A percentile compares a stretch with the other conserved stretches of the same genome.
Conservation (phyloP, 2,113 vertebrate species). For the Pogona vitticeps region DNA sequence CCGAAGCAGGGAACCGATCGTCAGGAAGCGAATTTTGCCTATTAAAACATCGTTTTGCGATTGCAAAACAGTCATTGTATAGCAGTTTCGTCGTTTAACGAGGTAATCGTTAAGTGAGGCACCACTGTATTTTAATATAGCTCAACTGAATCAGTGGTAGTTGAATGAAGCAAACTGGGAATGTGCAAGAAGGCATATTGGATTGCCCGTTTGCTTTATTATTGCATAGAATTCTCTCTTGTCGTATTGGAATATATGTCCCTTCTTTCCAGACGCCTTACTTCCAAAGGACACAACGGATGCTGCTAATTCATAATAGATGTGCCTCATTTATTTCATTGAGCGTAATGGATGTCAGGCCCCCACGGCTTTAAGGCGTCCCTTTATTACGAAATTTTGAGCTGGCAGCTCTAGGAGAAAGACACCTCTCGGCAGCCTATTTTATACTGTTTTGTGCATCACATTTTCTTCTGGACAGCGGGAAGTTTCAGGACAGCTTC, state of each 20-base stretch:
- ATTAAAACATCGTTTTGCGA: too few relatives aligned
- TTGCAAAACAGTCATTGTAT: too few relatives aligned
- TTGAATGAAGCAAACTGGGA: neutral
- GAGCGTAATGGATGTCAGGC: conserved; percentile 7
- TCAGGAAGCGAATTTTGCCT: too few relatives aligned
- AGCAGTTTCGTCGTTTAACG: too few relatives aligned
- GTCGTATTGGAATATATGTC: neutral
- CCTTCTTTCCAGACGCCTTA: neutral
- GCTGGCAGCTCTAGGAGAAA: neutral
- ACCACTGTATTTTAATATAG: neutral
- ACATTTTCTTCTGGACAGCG: neutral
- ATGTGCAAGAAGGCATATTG: neutral
- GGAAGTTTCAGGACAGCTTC: neutral
- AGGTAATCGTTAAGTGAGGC: too few relatives aligned
- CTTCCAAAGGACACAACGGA: conserved; percentile 4
- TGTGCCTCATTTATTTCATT: conserved; percentile 2
- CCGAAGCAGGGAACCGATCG: too few relatives aligned
- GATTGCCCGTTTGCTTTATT: neutral
- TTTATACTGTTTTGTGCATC: neutral
- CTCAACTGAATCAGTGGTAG: neutral
- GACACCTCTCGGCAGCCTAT: neutral
- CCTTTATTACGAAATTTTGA: conserved; percentile 18
- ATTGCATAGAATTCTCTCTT: neutral
- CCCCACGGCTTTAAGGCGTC: neutral
- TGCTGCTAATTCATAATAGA: conserved; percentile 19